Base-by-base conservation (phyloP, 2,113 vertebrate genomes). In the Centropus bengalensis region DNA sequence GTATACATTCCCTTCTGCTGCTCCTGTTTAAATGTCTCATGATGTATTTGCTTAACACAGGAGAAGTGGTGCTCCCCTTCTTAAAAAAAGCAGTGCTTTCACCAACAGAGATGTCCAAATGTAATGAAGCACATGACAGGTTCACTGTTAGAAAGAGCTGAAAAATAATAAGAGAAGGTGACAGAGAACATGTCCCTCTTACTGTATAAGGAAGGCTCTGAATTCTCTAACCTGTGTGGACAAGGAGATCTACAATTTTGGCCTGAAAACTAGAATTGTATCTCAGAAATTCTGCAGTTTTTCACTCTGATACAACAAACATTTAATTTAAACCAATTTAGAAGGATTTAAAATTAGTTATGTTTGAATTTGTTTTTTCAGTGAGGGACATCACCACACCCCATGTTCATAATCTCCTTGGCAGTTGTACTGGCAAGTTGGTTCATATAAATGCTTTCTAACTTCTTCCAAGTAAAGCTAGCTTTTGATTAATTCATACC, bases 301-400 rank as follows among this genome's bases (percentile, higher is more conserved):
- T 89, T 77, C 38, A 40, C 23, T 63, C 42, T 52, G 55, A 47
- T 62, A 60, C 32, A 63, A 55, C 7, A 70, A 55, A 63, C 32
- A 28, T 91, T 92, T 90, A 23, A 67, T 69, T 73, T 96, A 77
- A 74, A 76, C 32, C 67, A 64, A 27, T 93, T 67, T 59, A 60
- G 49, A 68, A 86, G 63, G 68, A 74, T 80, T 85, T 79, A 62
- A 49, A 64, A 51, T 76, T 45, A 87, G 47, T 52, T 85, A 44
- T 28, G 20, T 55, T 74, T 83, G 55, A 77, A 83, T 74, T 70
- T 92, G 18, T 62, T 73, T 11, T 86, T 45, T 86, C 49, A 38
- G 49, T 44, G 86, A 75, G 33, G 56, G 42, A 71, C 0, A 2
- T 95, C 60, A 82, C 28, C 74, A 38, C 6, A 4, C 42, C 52